Evolutionary conservation across 2,113 vertebrate genomes (phyloP).

Genomic region (Clupea harengus): DNA sequence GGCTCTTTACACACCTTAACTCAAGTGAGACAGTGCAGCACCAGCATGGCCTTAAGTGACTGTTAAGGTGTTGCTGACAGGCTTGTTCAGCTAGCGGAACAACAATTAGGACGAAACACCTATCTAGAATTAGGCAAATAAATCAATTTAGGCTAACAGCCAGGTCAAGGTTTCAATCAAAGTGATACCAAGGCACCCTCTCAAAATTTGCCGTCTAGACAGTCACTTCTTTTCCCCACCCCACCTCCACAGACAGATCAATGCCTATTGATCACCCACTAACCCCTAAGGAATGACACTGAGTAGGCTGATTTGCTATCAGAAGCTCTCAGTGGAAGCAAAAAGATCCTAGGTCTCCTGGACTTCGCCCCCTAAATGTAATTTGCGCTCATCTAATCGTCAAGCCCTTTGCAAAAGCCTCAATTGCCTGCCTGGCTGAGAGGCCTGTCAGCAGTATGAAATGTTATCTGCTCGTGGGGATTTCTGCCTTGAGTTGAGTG

Average conservation of each 20-base stretch:
- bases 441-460: background rate
- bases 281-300: constrained; percentile 41
- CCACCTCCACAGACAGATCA: constrained; percentile 47
- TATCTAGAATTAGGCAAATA: constrained; percentile 32
- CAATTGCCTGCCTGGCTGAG: constrained; percentile 10
- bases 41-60: background rate
- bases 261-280: constrained; percentile 48
- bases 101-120: background rate
- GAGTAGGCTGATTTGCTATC: constrained; percentile 40
- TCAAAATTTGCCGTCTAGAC: constrained; percentile 52
- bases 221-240: background rate
- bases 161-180: constrained; percentile 27
- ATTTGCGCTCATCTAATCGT: constrained; percentile 50
- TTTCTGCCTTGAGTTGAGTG: background rate
- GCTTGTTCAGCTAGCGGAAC: background rate
- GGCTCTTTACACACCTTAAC: background rate
- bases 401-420: constrained; percentile 13
- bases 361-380: constrained; percentile 42
- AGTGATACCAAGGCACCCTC: constrained; percentile 41
- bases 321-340: constrained; percentile 40
- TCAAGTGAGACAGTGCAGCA: background rate
- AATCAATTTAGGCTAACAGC: constrained; percentile 46
- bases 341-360: constrained; percentile 38
- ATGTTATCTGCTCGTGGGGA: background rate
- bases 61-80: background rate